Conservation (phyloP, 2,113 vertebrate genomes). For the Corythornis cristatus region DNA sequence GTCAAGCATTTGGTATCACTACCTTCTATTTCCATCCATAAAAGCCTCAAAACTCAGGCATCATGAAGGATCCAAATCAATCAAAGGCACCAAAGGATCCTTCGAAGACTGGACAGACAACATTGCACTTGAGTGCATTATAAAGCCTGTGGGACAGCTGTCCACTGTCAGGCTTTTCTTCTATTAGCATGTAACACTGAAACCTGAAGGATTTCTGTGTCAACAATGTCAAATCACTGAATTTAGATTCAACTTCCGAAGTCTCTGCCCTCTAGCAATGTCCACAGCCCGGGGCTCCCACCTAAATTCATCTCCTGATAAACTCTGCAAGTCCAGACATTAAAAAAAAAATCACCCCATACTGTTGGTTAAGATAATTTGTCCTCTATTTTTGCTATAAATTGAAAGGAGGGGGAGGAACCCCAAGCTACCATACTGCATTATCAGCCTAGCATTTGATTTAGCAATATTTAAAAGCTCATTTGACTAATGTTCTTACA, state of each 20-base stretch:
- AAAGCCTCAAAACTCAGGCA: background rate
- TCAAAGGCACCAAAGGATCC: background rate
- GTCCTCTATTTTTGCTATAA: background rate
- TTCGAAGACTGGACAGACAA: background rate
- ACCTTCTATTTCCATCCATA: background rate
- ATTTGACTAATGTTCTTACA: conserved; percentile 4
- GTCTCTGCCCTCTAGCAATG: background rate
- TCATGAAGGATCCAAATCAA: background rate
- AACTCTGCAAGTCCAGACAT: background rate
- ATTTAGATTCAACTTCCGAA: background rate
- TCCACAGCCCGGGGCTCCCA: background rate
- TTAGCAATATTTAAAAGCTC: conserved; percentile 11
- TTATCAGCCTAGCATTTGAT: background rate
- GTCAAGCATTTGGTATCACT: background rate
- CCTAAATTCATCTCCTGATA: background rate
- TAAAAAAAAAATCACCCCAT: background rate
- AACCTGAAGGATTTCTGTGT: background rate
- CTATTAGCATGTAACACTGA: background rate
- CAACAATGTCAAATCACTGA: background rate
- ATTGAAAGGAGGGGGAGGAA: background rate
- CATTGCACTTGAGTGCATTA: background rate
- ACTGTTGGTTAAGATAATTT: background rate
- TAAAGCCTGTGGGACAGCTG: background rate
- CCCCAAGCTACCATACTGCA: background rate
- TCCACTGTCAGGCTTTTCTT: background rate